Evolutionary conservation across 2,888 invertebrate species (phyloP).

Genomic region (Blastobasis lacticolella): DNA sequence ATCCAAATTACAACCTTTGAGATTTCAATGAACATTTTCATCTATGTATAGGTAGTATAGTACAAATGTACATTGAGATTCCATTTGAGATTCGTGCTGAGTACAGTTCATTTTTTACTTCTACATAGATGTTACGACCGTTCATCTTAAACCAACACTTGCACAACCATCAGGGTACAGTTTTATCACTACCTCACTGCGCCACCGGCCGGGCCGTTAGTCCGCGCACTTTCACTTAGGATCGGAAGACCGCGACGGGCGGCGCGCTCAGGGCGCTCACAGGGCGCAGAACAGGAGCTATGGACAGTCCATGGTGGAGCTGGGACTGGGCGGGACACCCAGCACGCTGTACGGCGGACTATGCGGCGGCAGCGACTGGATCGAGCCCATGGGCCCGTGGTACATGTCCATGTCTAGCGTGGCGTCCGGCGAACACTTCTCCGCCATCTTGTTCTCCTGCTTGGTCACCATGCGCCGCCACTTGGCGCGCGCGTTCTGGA

Average conservation of each 20-base stretch:
- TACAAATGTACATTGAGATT: not conserved
- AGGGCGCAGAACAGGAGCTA: constrained; percentile 71
- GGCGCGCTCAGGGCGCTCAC: constrained; percentile 38
- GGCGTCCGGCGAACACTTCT: constrained; percentile 79
- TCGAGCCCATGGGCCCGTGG: constrained; percentile 78
- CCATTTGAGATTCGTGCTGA: not conserved
- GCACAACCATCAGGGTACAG: constrained; percentile 4
- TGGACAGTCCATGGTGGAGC: constrained; percentile 80
- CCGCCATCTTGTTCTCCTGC: constrained; percentile 82
- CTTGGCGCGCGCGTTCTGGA: constrained; percentile 95
- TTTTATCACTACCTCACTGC: not conserved
- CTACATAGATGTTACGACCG: not conserved
- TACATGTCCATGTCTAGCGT: constrained; percentile 79
- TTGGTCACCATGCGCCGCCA: constrained; percentile 92
- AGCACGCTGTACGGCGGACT: constrained; percentile 82
- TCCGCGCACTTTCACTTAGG: not conserved
- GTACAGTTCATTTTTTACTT: not conserved
- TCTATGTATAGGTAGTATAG: not conserved
- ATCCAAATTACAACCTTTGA: too few species aligned
- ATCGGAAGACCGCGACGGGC: too few species aligned
- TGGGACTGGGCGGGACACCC: constrained; percentile 79
- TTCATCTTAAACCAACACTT: not conserved
- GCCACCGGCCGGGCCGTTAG: not conserved
- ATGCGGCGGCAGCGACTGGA: constrained; percentile 78
- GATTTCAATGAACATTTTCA: too few species aligned